phyloP scores from a whole-genome alignment of 2,888 invertebrate species.

The Caenorhabditis uteleia region DNA sequence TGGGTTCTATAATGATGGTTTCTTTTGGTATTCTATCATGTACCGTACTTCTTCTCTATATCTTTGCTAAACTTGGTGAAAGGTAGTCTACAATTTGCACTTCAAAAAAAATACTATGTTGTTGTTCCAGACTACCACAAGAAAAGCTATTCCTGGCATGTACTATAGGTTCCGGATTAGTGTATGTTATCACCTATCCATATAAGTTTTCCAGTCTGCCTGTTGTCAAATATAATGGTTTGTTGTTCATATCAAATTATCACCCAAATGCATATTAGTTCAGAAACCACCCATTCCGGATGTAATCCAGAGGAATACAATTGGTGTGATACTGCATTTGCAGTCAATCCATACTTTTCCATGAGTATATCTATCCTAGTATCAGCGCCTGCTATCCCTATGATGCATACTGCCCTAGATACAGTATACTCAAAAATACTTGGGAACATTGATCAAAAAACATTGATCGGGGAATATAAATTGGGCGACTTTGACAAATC shows the following conservation, averaged over 20 bases:
- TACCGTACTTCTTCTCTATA: conserved; percentile 21
- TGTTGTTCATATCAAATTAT: too few relatives aligned
- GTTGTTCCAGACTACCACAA: conserved; percentile 26
- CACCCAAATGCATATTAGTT: too few relatives aligned
- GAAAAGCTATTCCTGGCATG: conserved; percentile 20
- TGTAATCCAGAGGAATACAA: conserved; percentile 36
- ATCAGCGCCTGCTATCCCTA: conserved; percentile 29
- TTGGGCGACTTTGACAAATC: too few relatives aligned
- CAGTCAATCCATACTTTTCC: conserved; percentile 28
- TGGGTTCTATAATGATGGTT: conserved; percentile 24
- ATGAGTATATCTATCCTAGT: conserved; percentile 10
- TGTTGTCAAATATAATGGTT: conserved; percentile 26
- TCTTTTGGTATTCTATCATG: conserved; percentile 25
- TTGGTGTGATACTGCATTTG: conserved; percentile 35
- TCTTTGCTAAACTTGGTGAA: conserved; percentile 33
- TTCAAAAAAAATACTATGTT: too few relatives aligned
- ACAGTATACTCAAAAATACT: conserved; percentile 47
- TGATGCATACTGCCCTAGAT: conserved; percentile 38
- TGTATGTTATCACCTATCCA: conserved; percentile 36
- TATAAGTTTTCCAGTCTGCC: conserved; percentile 20
- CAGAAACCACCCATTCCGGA: conserved; percentile 38
- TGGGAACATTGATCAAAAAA: conserved; percentile 51
- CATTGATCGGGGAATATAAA: too few relatives aligned
- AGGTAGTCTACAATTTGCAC: conserved; percentile 15
- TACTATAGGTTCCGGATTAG: conserved; percentile 15